Base-by-base conservation (phyloP, 2,888 invertebrate species). In the Desoria tigrina region DNA sequence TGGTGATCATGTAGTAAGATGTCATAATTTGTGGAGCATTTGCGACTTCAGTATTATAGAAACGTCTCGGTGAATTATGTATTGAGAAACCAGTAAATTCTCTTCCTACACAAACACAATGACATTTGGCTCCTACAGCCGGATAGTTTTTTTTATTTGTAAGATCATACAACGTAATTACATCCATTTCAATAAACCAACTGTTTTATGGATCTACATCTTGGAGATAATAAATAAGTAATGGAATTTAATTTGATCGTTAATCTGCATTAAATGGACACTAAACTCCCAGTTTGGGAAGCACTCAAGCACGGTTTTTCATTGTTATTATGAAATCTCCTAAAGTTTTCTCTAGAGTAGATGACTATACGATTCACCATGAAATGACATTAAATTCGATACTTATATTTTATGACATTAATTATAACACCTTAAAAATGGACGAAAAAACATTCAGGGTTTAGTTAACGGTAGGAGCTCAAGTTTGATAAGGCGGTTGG, bases 181-280 rank as follows among this genome's bases (percentile, higher is more conserved):
- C 24, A 26, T 24, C 21, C n/a, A n/a, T n/a, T n/a, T n/a, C n/a
- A n/a, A 26, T n/a, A n/a, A 14, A 9, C 7, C 24, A 51, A 23
- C 9, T 26, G 24, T 18, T 26, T 16, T 24, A 24, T 7, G 24
- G 3, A 23, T 14, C 14, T 51, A 24, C 24, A 9, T 16, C 14
- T 51, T 7, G 24, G 16, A 3, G 24, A 11, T 4, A 42, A 42
- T n/a, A n/a, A n/a, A n/a, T n/a, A 57, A 57, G 21, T 57, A 39
- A 58, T 42, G 3, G 24, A 57, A 42, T 58, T 45, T 45, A 27
- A 58, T 45, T 58, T 58, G 58, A 45, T 58, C 58, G 58, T 58
- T 58, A 58, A 45, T 45, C 58, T 45, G 58, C 42, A 58, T 58
- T 42, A 23, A 58, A 42, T n/a, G n/a, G n/a, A n/a, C n/a, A n/a